Conservation (phyloP, 1,140 invertebrate genomes). For the Tetramorium parvispinum region DNA sequence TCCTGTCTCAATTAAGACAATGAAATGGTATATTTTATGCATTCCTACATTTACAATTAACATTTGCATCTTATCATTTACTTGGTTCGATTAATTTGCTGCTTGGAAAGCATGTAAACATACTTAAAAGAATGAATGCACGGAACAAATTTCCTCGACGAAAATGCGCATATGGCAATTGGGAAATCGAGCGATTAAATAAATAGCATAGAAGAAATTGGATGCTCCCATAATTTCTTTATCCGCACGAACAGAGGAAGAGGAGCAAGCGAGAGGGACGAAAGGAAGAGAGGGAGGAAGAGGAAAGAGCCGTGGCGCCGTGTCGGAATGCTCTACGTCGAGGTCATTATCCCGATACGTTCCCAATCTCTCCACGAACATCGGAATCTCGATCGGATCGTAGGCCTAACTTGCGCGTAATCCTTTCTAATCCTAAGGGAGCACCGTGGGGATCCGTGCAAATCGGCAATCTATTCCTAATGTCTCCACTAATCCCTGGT, state of each 20-base stretch:
- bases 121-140: not conserved
- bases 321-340: conserved; percentile 4
- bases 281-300: not conserved
- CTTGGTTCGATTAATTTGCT: not conserved
- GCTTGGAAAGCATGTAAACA: not conserved
- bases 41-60: conserved; percentile 18
- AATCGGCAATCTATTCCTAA: conserved; percentile 81
- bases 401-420: conserved; percentile 37
- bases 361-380: conserved; percentile 32
- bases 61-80: not conserved
- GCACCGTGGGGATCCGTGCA: conserved; percentile 75
- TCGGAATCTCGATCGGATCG: conserved; percentile 47
- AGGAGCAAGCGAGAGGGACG: not conserved
- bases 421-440: conserved; percentile 61
- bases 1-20: not conserved
- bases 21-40: not conserved
- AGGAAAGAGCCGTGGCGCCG: not conserved
- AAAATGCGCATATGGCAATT: not conserved
- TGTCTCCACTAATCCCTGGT: conserved; percentile 78
- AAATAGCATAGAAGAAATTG: conserved; percentile 14
- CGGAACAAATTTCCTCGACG: not conserved
- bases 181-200: conserved; percentile 7
- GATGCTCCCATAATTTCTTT: conserved; percentile 41
- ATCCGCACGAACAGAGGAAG: conserved; percentile 15
- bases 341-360: conserved; percentile 46